Conservation (phyloP, 1,140 invertebrate species). For the Sminthurinus signatus region DNA sequence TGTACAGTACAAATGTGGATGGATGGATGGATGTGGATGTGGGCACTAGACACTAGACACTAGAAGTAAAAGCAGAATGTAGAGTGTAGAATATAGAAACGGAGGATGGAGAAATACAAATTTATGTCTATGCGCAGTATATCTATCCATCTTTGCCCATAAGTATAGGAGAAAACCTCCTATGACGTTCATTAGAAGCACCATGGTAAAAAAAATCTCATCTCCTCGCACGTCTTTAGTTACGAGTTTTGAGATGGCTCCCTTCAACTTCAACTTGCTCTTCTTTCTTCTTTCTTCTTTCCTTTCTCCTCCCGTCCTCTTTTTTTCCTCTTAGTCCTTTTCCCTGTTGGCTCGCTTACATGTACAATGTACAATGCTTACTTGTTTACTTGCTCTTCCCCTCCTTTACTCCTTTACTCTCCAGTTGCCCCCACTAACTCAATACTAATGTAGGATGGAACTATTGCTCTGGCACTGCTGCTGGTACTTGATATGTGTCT, state of each 20-base stretch:
- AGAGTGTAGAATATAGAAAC: background rate
- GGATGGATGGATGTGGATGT: too few relatives aligned
- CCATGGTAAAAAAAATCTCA: conserved; percentile 10
- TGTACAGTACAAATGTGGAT: too few relatives aligned
- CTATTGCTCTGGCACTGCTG: too few relatives aligned
- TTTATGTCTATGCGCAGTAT: conserved; percentile 6
- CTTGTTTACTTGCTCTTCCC: conserved; percentile 3
- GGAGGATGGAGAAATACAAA: conserved; percentile 9
- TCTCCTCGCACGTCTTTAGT: conserved; percentile 16
- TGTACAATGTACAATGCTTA: too few relatives aligned
- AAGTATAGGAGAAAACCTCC: conserved; percentile 4
- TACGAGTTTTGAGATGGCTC: conserved; percentile 13
- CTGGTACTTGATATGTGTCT: too few relatives aligned
- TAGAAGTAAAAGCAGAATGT: too few relatives aligned
- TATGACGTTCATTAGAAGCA: conserved; percentile 12
- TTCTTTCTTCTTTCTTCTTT: conserved; percentile 2
- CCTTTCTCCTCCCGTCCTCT: too few relatives aligned
- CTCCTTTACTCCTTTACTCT: conserved; percentile 7
- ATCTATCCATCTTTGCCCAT: too few relatives aligned
- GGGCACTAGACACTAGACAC: too few relatives aligned
- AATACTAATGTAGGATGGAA: too few relatives aligned
- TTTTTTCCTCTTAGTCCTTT: too few relatives aligned
- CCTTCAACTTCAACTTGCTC: conserved; percentile 4
- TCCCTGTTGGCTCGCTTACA: too few relatives aligned
- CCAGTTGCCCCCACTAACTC: conserved; percentile 10